Base-by-base conservation (phyloP, 2,797 vertebrate genomes). In the Oreortyx pictus region DNA sequence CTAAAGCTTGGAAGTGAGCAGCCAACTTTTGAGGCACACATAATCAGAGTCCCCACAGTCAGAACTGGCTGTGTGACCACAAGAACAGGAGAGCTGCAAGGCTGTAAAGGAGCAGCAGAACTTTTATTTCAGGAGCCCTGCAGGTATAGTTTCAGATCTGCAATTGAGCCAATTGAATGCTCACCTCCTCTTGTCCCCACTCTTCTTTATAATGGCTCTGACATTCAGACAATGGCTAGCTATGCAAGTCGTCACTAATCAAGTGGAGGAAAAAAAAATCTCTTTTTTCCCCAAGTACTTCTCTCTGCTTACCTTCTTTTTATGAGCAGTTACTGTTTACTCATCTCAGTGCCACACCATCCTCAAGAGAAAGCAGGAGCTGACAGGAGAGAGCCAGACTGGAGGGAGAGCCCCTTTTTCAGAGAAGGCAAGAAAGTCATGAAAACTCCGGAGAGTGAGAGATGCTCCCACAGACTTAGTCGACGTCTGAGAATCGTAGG, bases 141-240 rank as follows among this genome's bases (percentile, higher is more conserved):
- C 3, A 14, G 22, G 6, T 46, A 19, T 7, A 44, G 20, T 43
- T 86, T 60, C 50, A 79, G 43, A 29, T 6, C 24, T 86, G 15
- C 13, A 43, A 20, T 24, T 41, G 31, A 89, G 19, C 27, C 33
- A 79, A 1, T 5, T 7, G 18, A 81, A 62, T 31, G 6, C 2
- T 66, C 5, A 46, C 10, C 17, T 67, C 8, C 31, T 73, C 8
- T 52, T 23, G 39, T 8, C 9, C 15, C 9, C 37, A 8, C 2
- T 5, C 31, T 50, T n/a, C 12, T 8, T 59, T 14, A 16, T 14
- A 6, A 61, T 7, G 12, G 6, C 39, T 64, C 62, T 43, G 23
- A 61, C 6, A 8, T 31, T 72, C 43, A 37, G 13, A 2, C 39
- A 12, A 0, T 22, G 7, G 6, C 3, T 5, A 67, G 29, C 19